A percentile compares a stretch with the other conserved stretches of the same genome.
phyloP scores from a whole-genome alignment of 1,140 invertebrate species.

The Heliconius melpomene region DNA sequence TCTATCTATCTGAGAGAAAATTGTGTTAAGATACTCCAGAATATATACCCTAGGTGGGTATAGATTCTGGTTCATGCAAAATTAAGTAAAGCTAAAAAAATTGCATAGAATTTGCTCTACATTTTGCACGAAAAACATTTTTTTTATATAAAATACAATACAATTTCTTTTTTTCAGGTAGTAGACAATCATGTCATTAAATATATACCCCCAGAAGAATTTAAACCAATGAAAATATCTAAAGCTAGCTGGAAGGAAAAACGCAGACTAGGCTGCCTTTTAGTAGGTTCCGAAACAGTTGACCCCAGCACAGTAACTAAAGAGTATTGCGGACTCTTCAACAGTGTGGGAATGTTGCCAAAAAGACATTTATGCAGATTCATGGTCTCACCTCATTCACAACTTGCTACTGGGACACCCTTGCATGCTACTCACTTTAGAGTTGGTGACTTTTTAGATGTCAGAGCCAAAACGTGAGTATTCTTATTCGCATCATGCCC shows the following conservation, averaged over 20 bases:
- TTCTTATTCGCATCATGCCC: not conserved
- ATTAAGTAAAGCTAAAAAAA: too few species aligned
- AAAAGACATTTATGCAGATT: slow-evolving; percentile 93
- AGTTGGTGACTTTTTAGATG: slow-evolving; percentile 95
- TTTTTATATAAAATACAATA: too few species aligned
- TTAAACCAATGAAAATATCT: slow-evolving; percentile 80
- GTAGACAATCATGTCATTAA: slow-evolving; percentile 97
- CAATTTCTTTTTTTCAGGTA: slow-evolving; percentile 82
- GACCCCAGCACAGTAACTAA: slow-evolving; percentile 94
- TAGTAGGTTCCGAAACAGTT: slow-evolving; percentile 94
- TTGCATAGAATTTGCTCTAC: too few species aligned
- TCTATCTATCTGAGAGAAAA: too few species aligned
- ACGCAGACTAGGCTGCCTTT: slow-evolving; percentile 85
- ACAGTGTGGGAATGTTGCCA: slow-evolving; percentile 92
- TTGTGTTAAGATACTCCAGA: too few species aligned
- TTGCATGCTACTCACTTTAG: slow-evolving; percentile 93
- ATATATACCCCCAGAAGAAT: slow-evolving; percentile 93
- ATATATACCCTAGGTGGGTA: too few species aligned
- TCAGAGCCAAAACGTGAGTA: slow-evolving; percentile 95
- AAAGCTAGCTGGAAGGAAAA: slow-evolving; percentile 64
- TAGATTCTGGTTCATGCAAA: too few species aligned
- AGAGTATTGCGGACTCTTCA: slow-evolving; percentile 94
- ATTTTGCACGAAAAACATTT: too few species aligned
- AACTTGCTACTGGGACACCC: slow-evolving; percentile 94
- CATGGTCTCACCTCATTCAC: slow-evolving; percentile 91